Evolutionary conservation across 2,888 invertebrate genomes (phyloP).

Genomic region (Aspidapion aeneum): DNA sequence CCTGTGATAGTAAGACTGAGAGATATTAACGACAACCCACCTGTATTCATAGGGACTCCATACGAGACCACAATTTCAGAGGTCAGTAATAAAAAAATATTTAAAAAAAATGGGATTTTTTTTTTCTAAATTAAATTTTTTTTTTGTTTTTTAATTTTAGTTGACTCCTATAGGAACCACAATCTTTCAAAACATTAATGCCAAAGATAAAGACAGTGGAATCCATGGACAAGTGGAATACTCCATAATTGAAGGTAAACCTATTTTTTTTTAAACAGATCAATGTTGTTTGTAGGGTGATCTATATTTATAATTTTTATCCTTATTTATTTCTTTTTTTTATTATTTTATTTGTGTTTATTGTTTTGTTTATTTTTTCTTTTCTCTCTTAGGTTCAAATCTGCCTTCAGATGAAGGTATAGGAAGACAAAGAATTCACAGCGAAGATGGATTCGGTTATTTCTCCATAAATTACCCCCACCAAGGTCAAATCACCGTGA

Average conservation of each 20-base stretch:
- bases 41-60: conserved; percentile 78
- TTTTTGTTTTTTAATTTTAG: conserved; percentile 52
- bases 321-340: too few species aligned
- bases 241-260: conserved; percentile 69
- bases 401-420: conserved; percentile 53
- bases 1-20: conserved; percentile 87
- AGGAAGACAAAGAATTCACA: conserved; percentile 54
- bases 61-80: conserved; percentile 83
- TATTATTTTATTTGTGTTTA: not conserved
- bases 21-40: conserved; percentile 88
- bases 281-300: too few species aligned
- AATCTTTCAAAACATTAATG: conserved; percentile 76
- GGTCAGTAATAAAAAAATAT: conserved; percentile 61
- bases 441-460: conserved; percentile 76
- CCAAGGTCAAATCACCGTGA: conserved; percentile 85
- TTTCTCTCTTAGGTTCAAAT: conserved; percentile 23
- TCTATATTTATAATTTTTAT: too few species aligned
- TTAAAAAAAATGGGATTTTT: too few species aligned
- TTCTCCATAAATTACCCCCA: conserved; percentile 86
- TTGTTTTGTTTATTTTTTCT: not conserved
- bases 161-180: conserved; percentile 82
- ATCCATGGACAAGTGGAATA: conserved; percentile 88
- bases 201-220: conserved; percentile 80
- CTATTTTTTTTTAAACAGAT: too few species aligned
- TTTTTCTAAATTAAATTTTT: too few species aligned